Evolutionary conservation across 2,113 vertebrate species (phyloP), one percentile per base, ranked within the genome.

Genomic region (Archilochus colubris): DNA sequence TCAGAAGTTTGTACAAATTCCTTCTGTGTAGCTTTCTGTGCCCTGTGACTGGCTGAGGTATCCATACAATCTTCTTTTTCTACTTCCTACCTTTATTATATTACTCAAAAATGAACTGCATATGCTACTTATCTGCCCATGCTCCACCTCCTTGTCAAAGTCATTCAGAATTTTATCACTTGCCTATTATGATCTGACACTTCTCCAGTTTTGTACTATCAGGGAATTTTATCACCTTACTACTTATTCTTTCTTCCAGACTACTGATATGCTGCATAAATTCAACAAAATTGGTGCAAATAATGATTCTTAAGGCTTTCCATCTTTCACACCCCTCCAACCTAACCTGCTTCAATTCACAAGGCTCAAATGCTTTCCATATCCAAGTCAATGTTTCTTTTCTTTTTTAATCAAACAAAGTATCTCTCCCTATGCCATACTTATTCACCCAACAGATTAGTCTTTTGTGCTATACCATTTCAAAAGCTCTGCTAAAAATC

Each of bases 401-500:
- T 91, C 82, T 89, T 86, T 93, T 90, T 84, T 90, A 96, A 94
- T 94, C 87, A 92, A 93, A 91, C 63, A 43, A 89, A 91, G 74
- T 79, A 84, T 82, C 44, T 97, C 76, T 94, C 90, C 89, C 93
- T 68, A 43, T 4, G 72, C 84, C n/a, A 1, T 48, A 82, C 62
- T 95, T 89, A 94, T 40, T 94, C 91, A 82, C 74, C 64, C 69
- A 91, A 75, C 40, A 90, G 75, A 94, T 96, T 89, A 97, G 85
- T 90, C 76, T 95, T 96, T 84, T 67, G 51, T 90, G 84, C 84
- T 92, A 55, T 40, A 82, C 27, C 1, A 0, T 93, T 94, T 94
- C 83, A 86, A 88, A 92, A 91, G 83, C 87, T 91, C 88, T 93
- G 81, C 88, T 91, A 88, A 95, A 50, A 95, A 96, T 84, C 86